These are phyloP conservation scores for Mirounga angustirostris DNA, from an alignment of 2,113 vertebrate species.

Conservation along the genomic window DNA sequence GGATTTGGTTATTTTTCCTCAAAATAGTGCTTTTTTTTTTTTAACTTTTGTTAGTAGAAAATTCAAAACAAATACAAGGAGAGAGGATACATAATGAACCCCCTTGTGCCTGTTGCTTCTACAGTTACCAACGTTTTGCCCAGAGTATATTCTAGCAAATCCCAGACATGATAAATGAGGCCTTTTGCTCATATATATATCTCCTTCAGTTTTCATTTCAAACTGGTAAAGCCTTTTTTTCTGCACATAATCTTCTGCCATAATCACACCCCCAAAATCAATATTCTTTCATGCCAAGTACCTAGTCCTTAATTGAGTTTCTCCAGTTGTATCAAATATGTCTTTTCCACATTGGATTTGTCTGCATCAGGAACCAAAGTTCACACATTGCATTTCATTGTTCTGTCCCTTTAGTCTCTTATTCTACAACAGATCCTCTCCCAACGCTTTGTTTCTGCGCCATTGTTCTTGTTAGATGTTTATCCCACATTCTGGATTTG, in stretches of 20 bases:
- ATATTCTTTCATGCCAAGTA: background rate
- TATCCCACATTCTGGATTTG: background rate
- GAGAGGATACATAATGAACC: background rate
- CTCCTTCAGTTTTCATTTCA: background rate
- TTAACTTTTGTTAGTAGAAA: background rate
- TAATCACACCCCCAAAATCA: background rate
- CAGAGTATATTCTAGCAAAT: background rate
- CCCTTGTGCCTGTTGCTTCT: background rate
- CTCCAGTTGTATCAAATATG: background rate
- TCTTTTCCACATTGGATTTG: background rate
- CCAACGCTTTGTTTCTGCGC: background rate
- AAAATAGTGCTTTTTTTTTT: background rate
- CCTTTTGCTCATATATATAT: background rate
- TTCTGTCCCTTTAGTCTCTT: background rate
- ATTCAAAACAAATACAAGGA: background rate
- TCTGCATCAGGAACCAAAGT: background rate
- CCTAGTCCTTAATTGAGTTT: background rate
- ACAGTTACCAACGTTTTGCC: background rate
- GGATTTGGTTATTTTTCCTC: slow-evolving; percentile 26
- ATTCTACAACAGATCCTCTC: background rate
- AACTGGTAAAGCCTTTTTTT: background rate
- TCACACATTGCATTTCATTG: background rate
- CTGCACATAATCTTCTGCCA: background rate
- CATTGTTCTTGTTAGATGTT: background rate
- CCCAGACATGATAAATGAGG: background rate